A percentile compares a stretch with the other conserved stretches of the same genome.
phyloP scores from a whole-genome alignment of 1,140 invertebrate genomes.

The Papilio helenus region DNA sequence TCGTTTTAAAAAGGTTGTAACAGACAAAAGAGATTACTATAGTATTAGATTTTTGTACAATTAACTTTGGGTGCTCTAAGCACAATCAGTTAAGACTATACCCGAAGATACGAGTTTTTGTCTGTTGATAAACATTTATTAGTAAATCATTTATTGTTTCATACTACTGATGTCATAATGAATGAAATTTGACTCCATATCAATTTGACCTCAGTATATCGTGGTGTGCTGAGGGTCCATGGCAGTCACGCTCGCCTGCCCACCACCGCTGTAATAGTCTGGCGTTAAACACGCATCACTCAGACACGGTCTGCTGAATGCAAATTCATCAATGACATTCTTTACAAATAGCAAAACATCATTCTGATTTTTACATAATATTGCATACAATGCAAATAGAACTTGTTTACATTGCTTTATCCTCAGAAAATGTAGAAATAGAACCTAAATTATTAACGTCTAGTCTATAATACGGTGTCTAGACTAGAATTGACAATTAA shows the following conservation, averaged over 20 bases:
- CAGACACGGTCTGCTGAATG: slow-evolving; percentile 6
- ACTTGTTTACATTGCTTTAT: not conserved
- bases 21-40: not conserved
- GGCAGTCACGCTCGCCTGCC: slow-evolving; percentile 12
- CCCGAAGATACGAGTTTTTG: not conserved
- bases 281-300: slow-evolving; percentile 4
- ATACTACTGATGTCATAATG: not conserved
- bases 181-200: slow-evolving; percentile 4
- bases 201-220: slow-evolving; percentile 1
- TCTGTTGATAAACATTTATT: not conserved
- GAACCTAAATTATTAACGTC: not conserved
- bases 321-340: slow-evolving; percentile 26
- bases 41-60: not conserved
- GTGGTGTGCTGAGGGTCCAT: not conserved
- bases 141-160: not conserved
- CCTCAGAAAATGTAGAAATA: not conserved
- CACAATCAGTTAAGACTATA: not conserved
- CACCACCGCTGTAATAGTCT: slow-evolving; percentile 5
- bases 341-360: not conserved
- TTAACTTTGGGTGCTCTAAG: not conserved
- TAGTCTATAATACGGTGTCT: not conserved
- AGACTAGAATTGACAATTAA: not conserved
- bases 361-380: not conserved
- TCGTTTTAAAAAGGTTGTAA: not conserved
- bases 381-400: not conserved